Conservation (phyloP, 1,140 invertebrate genomes). For the Hyposmocoma kahamanoa region DNA sequence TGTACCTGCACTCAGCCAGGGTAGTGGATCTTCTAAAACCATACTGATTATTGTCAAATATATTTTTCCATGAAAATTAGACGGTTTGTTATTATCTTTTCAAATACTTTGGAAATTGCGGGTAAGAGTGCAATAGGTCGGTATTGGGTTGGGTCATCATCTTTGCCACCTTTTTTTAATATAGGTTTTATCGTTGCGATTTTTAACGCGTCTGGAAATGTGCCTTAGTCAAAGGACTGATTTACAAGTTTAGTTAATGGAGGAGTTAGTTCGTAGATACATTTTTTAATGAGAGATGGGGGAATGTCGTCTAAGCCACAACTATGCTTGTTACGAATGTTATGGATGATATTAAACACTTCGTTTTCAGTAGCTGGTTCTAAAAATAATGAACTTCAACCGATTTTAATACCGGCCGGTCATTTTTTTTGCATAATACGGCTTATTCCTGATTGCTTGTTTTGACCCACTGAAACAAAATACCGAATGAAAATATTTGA, state of each 20-base stretch:
- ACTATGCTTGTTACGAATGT: not conserved
- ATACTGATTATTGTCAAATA: not conserved
- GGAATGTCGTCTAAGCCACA: not conserved
- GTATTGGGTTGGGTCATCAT: not conserved
- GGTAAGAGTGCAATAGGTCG: not conserved
- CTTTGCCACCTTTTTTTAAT: slow-evolving; percentile 3
- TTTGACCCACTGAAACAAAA: not conserved
- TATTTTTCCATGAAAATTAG: not conserved
- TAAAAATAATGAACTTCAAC: not conserved
- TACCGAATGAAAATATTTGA: not conserved
- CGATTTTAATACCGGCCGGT: not conserved
- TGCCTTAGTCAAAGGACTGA: not conserved
- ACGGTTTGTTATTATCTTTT: not conserved
- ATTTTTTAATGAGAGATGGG: not conserved
- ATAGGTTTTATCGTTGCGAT: not conserved
- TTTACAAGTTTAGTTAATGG: not conserved
- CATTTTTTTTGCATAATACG: not conserved
- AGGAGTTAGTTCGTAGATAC: not conserved
- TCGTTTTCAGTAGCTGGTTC: not conserved
- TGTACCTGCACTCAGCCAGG: not conserved
- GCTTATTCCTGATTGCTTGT: not conserved
- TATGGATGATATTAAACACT: not conserved
- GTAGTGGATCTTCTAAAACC: not conserved
- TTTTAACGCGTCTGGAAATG: not conserved
- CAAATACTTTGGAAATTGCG: not conserved